A percentile compares a stretch with the other conserved stretches of the same genome.
Evolutionary conservation across 2,888 invertebrate genomes (phyloP).

Genomic region (Nemotelus nigrinus): DNA sequence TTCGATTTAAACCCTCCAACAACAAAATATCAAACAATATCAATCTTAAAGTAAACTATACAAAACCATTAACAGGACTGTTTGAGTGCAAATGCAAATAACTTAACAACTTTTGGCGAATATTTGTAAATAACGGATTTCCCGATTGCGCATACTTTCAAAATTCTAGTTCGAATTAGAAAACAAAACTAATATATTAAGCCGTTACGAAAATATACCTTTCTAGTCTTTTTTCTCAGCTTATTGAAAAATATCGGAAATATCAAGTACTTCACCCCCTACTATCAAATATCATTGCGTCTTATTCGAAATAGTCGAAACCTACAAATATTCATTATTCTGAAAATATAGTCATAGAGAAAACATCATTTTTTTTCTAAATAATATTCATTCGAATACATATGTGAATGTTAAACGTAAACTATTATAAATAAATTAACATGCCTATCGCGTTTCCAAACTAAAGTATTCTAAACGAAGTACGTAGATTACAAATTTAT

Average conservation of each 20-base stretch:
- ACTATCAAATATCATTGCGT: neutral
- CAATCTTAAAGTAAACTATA: constrained; percentile 14
- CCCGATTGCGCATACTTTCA: no score
- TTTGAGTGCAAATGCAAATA: no score
- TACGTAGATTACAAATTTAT: constrained; percentile 23
- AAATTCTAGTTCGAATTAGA: no score
- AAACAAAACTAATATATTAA: neutral
- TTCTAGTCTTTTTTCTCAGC: neutral
- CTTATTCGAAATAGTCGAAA: no score
- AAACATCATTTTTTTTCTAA: neutral
- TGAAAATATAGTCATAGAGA: neutral
- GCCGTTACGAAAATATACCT: neutral
- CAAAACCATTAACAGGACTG: no score
- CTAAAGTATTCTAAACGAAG: constrained; percentile 26
- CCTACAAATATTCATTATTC: no score
- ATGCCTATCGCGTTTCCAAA: constrained; percentile 28
- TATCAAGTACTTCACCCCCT: neutral
- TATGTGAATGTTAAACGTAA: neutral
- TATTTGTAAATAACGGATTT: neutral
- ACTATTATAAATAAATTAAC: constrained; percentile 5
- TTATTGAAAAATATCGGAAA: neutral
- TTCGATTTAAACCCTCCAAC: constrained; percentile 23
- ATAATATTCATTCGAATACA: neutral
- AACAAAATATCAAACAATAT: constrained; percentile 38
- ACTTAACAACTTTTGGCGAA: no score